Evolutionary conservation across 2,888 invertebrate species (phyloP), one percentile per base, ranked within the genome.

Genomic region (Electrophaes corylata): DNA sequence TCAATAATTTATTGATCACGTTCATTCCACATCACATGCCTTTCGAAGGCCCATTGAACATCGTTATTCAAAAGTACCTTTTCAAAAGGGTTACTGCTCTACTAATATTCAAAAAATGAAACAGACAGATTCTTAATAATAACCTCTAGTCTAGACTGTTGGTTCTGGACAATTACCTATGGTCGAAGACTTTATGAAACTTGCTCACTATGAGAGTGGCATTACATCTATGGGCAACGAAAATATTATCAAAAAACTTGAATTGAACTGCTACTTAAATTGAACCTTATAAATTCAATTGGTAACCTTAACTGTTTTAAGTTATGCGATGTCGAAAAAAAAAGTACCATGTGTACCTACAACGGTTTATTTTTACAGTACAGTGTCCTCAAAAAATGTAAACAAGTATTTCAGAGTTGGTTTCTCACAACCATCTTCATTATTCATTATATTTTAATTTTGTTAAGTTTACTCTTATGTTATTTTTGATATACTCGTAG

Each of bases 1-100:
- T 78, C 67, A 79, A 76, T 64, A 74, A 85, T 70, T 85, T 84
- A 84, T 84, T 85, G 69, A 83, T 86, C 81, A 83, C 81, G 73
- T 79, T 77, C 81, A 83, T 81, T 80, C 73, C 76, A 83, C 81
- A 86, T 86, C 83, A 84, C 81, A 76, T 78, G 77, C 82, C 82
- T 84, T 83, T 72, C 47, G 52, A 83, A 85, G 83, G 79, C 83
- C 70, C 62, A 63, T 68, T 58, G 49, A 51, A 51, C 31, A 51
- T 23, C 37, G 37, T 26, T 54, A 37, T 52, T 39, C 35, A 46
- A 41, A 59, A 54, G n/a, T n/a, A n/a, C n/a, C n/a, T n/a, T n/a
- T n/a, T n/a, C n/a, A 29, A 29, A 20, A 29, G 10, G 10, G 26
- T 8, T 29, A 29, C 45, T 44, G 33, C 2, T 37, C 8, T 14